These are phyloP conservation scores for Dermatemys mawii DNA, from an alignment of 2,113 vertebrate species.

Conservation along the genomic window DNA sequence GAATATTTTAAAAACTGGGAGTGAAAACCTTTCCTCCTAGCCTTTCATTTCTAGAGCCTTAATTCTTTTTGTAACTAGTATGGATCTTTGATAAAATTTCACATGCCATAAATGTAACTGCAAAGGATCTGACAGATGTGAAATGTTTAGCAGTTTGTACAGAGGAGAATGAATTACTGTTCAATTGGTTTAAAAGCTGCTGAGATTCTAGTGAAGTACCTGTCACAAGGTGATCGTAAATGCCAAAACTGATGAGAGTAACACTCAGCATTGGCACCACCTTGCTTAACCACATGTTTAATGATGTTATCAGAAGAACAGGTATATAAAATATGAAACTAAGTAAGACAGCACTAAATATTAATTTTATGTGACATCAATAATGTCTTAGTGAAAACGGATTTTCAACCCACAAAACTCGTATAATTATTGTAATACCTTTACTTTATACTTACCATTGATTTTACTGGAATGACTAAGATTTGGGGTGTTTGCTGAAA, in stretches of 20 bases:
- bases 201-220: slow-evolving; percentile 55
- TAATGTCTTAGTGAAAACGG: slow-evolving; percentile 74
- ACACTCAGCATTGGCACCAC: slow-evolving; percentile 65
- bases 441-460: slow-evolving; percentile 70
- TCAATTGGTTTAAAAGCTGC: slow-evolving; percentile 75
- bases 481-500: slow-evolving; percentile 75
- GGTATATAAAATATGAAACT: slow-evolving; percentile 65
- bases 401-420: slow-evolving; percentile 68
- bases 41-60: slow-evolving; percentile 25
- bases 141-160: slow-evolving; percentile 49
- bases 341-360: slow-evolving; percentile 62
- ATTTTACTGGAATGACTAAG: slow-evolving; percentile 71
- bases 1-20: slow-evolving; percentile 5
- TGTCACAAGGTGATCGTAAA: slow-evolving; percentile 66
- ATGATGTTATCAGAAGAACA: slow-evolving; percentile 68
- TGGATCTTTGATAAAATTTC: slow-evolving; percentile 13
- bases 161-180: slow-evolving; percentile 57
- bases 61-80: background rate
- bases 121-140: slow-evolving; percentile 34
- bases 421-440: slow-evolving; percentile 75
- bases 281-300: slow-evolving; percentile 76
- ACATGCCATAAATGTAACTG: background rate
- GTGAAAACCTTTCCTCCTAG: background rate
- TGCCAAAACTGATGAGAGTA: slow-evolving; percentile 64
- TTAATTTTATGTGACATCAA: slow-evolving; percentile 78